A percentile compares a stretch with the other conserved stretches of the same genome.
Evolutionary conservation across 2,888 invertebrate genomes (phyloP).

Genomic region (Sarcophaga variegata): DNA sequence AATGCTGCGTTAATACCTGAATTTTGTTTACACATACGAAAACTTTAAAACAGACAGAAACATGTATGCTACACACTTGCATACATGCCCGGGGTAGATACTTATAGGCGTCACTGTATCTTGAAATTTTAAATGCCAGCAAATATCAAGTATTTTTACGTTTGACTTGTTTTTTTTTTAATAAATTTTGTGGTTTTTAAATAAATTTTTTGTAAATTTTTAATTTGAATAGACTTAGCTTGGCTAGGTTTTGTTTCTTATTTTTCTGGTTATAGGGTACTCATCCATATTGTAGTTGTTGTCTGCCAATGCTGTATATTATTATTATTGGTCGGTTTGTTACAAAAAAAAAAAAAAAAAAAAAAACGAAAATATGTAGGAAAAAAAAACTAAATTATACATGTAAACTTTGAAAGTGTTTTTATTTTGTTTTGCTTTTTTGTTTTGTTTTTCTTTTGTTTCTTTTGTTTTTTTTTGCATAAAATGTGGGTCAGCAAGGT

Average conservation of each 20-base stretch:
- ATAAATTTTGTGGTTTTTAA: conserved; percentile 54
- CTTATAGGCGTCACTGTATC: neutral
- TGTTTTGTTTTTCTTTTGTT: neutral
- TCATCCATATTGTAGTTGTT: neutral
- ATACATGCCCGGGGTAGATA: neutral
- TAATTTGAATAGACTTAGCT: neutral
- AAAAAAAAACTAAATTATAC: neutral
- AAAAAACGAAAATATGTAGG: neutral
- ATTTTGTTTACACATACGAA: conserved; percentile 7
- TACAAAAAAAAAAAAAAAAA: neutral
- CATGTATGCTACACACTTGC: too few relatives aligned
- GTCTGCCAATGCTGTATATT: neutral
- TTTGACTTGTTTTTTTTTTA: conserved; percentile 5
- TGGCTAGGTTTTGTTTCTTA: neutral
- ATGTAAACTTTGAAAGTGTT: conserved; percentile 24
- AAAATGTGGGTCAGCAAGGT: conserved; percentile 81
- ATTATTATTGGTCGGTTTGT: neutral
- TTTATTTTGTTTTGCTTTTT: neutral
- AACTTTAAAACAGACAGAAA: neutral
- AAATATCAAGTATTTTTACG: neutral
- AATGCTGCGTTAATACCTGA: conserved; percentile 42
- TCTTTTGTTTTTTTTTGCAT: conserved; percentile 75
- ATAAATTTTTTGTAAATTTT: conserved; percentile 49
- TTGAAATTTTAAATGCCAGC: neutral
- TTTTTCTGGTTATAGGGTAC: neutral